phyloP scores from a whole-genome alignment of 2,113 vertebrate genomes.

The Atlantisia rogersi region DNA sequence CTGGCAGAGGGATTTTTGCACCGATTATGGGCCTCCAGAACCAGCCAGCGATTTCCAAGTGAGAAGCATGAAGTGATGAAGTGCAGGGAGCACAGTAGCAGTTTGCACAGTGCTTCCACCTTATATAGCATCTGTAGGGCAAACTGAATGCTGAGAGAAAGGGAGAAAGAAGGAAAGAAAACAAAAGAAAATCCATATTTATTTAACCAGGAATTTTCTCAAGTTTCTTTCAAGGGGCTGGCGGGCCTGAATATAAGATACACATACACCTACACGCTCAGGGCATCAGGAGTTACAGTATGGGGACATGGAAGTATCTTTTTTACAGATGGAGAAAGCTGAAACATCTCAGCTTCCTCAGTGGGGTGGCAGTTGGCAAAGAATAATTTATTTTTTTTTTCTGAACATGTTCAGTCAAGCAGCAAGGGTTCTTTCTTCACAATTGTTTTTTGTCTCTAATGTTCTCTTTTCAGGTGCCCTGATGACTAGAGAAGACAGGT shows the following conservation, averaged over 20 bases:
- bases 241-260: not conserved
- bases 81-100: rapidly evolving
- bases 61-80: not conserved
- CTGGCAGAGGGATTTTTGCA: not conserved
- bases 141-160: not conserved
- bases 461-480: not conserved
- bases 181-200: not conserved
- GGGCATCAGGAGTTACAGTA: not conserved
- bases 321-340: not conserved
- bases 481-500: not conserved
- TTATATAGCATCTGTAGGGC: not conserved
- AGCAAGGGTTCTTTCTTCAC: rapidly evolving
- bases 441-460: not conserved
- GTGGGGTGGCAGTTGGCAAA: not conserved
- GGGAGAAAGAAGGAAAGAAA: not conserved
- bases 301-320: not conserved
- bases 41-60: not conserved
- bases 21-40: rapidly evolving
- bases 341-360: not conserved
- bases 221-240: not conserved
- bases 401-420: not conserved
- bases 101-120: not conserved
- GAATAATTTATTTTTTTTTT: not conserved
- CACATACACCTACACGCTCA: not conserved
- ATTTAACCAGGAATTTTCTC: not conserved